Base-by-base conservation (phyloP, 2,113 vertebrate species). In the Fulica atra region DNA sequence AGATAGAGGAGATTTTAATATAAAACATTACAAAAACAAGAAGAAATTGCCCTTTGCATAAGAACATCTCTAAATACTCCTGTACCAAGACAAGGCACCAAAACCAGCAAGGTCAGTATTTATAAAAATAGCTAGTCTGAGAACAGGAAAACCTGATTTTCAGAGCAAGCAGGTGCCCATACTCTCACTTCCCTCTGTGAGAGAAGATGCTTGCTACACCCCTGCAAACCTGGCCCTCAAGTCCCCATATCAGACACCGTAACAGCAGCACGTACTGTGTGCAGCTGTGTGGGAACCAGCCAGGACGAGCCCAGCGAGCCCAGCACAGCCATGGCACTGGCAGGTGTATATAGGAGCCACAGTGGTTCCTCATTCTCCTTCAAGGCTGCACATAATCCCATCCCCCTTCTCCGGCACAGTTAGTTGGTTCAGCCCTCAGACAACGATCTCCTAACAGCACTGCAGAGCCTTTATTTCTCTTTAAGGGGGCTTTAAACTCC, bases 281-380 rank as follows among this genome's bases (percentile, higher is more conserved):
- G 15, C 2, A 6, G 51, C 33, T 53, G 59, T 8, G 2, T 12
- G n/a, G 72, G 36, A 4, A 3, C 31, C 31, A 59, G 71, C 46
- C 1, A 2, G 48, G 14, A 66, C 0, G 7, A 74, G 38, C 15
- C n/a, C 44, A 25, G 72, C 0, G 0, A 56, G 19, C 33, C 40
- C 3, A 7, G 38, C 42, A 51, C 31, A 79, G 51, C 19, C 69
- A 40, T 11, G 8, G 9, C 7, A n/a, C 65, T 10, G 33, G 24
- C 13, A 59, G 4, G 0, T 38, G 19, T 1, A 4, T 9, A 24
- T 71, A 61, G 80, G 33, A 79, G 2, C 35, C n/a, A 25, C 56
- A 33, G 6, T 1, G n/a, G 44, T 35, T 77, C 48, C 18, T 23
- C 28, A 19, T 20, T 18, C 28, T 88, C 36, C 63, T 54, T 70